phyloP scores from a whole-genome alignment of 2,113 vertebrate genomes.

The Bufo gargarizans region DNA sequence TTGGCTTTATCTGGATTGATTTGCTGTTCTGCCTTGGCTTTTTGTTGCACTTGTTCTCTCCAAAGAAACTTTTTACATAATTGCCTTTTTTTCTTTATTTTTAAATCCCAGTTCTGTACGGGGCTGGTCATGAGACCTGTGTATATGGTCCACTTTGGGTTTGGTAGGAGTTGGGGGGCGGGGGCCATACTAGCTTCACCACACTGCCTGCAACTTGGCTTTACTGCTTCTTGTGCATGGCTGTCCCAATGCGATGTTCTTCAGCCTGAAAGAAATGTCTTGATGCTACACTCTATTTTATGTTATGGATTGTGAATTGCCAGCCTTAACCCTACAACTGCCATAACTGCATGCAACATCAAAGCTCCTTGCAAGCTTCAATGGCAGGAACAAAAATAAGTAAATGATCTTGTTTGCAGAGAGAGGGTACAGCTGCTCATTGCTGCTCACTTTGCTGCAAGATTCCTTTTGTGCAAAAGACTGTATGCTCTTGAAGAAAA shows the following conservation, averaged over 20 bases:
- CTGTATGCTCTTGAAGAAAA: background rate
- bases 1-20: constrained; percentile 35
- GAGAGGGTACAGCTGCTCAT: background rate
- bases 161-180: background rate
- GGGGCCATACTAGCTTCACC: background rate
- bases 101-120: background rate
- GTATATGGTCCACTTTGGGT: constrained; percentile 6
- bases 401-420: constrained; percentile 3
- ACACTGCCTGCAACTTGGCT: constrained; percentile 36
- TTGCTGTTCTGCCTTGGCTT: constrained; percentile 42
- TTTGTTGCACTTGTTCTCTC: constrained; percentile 47
- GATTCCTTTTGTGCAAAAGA: background rate
- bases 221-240: constrained; percentile 42
- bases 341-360: constrained; percentile 42
- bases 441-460: constrained; percentile 32
- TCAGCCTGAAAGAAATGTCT: background rate
- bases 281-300: background rate
- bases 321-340: constrained; percentile 21
- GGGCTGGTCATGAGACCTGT: background rate
- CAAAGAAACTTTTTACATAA: constrained; percentile 50
- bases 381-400: background rate
- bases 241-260: constrained; percentile 27
- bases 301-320: constrained; percentile 29
- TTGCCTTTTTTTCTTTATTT: constrained; percentile 30
- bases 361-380: background rate